Evolutionary conservation across 2,888 invertebrate species (phyloP).

Genomic region (Ennomos erosarius): DNA sequence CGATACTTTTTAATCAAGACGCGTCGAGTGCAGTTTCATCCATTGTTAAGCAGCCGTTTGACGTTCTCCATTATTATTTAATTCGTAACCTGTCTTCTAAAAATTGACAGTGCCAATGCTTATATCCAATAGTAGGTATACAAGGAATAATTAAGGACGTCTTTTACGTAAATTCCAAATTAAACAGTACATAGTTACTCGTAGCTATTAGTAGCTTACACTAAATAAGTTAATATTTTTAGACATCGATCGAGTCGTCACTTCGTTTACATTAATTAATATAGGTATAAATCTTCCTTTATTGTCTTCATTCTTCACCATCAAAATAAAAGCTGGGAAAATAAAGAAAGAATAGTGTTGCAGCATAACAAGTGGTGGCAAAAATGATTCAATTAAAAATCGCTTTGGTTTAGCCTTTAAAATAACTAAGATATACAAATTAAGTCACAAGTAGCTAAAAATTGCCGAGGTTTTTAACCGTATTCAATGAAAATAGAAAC

Average conservation of each 20-base stretch:
- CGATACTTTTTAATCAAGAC: conserved; percentile 12
- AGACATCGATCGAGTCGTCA: conserved; percentile 76
- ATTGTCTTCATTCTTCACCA: conserved; percentile 82
- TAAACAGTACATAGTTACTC: conserved; percentile 52
- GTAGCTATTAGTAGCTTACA: conserved; percentile 68
- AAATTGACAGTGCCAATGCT: conserved; percentile 26
- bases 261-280: conserved; percentile 76
- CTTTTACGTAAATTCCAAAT: conserved; percentile 54
- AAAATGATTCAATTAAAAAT: conserved; percentile 61
- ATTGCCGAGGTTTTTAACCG: conserved; percentile 73
- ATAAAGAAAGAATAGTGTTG: conserved; percentile 42
- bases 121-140: conserved; percentile 53
- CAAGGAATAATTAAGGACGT: conserved; percentile 50
- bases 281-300: conserved; percentile 83
- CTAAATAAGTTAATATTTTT: conserved; percentile 76
- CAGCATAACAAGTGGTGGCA: conserved; percentile 71
- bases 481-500: conserved; percentile 55
- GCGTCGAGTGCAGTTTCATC: no score
- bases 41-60: no score
- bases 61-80: no score
- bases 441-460: conserved; percentile 46
- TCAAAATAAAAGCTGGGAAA: conserved; percentile 71
- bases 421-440: conserved; percentile 53
- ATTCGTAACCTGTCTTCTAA: no score
- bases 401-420: conserved; percentile 77